Base-by-base conservation (phyloP, 2,888 invertebrate species). In the Cantharis flavilabris region DNA sequence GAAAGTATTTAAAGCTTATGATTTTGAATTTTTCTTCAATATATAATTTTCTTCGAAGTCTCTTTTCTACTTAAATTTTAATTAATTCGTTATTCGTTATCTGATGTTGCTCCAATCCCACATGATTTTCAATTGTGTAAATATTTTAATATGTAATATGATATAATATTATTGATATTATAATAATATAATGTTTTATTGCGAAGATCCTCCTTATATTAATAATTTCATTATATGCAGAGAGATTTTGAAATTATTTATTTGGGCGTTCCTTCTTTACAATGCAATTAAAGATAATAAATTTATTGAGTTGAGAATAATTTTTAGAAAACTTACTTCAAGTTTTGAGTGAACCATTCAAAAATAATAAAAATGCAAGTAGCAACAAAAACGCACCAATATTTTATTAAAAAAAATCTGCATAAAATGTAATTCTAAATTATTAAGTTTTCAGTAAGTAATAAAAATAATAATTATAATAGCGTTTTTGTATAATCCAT, bases 381-480 rank as follows among this genome's bases (percentile, higher is more conserved):
- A 33, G 33, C 33, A n/a, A 5, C 13, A 13, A 33, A 33, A 5
- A 5, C 13, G 33, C n/a, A 33, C 33, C 13, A n/a, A 5, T 9
- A 5, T 33, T 33, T 4, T n/a, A 33, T 5, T 33, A 33, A 33
- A 49, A 33, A 33, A 49, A 13, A 49, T 49, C 62, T 62, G 28
- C 11, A 11, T 11, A 62, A 71, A 65, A 72, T 70, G 33, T 73
- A 74, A 77, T 71, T 69, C 63, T 76, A 71, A 76, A 76, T 67
- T 76, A 76, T 28, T 62, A 62, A 65, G 72, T 73, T 78, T 76
- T 78, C 76, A 71, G 70, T 76, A 78, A 73, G 71, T 78, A 70
- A 73, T 76, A 76, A 76, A 49, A 76, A 16, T 76, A 73, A 73
- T 73, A 76, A 76, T 72, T 72, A 63, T 69, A 76, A 72, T 72